Percentiles rank a stretch among this genome's conserved stretches.
phyloP scores from a whole-genome alignment of 2,888 invertebrate species.

The Anorthoa munda region DNA sequence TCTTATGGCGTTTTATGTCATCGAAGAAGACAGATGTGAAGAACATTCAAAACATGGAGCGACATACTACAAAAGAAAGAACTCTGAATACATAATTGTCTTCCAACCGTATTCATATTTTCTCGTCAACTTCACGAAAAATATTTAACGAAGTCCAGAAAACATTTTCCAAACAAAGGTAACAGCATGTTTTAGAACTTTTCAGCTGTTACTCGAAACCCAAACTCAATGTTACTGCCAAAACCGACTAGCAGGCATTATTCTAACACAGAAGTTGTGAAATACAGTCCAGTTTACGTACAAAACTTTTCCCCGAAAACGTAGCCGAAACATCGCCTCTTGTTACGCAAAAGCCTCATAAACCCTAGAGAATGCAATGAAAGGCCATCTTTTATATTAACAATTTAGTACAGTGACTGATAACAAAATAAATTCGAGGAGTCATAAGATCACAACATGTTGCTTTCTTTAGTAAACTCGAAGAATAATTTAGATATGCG shows the following conservation, averaged over 20 bases:
- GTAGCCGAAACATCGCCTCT: not conserved
- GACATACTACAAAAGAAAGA: not conserved
- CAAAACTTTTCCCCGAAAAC: not conserved
- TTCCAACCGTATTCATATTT: conserved; percentile 19
- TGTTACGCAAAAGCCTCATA: conserved; percentile 13
- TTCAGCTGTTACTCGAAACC: not conserved
- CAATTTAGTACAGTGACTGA: conserved; percentile 21
- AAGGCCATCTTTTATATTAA: conserved; percentile 15
- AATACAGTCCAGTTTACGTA: not conserved
- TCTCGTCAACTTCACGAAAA: not conserved
- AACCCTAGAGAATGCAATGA: conserved; percentile 13
- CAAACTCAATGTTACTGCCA: not conserved
- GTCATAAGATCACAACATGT: conserved; percentile 8
- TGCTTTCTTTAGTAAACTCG: not conserved
- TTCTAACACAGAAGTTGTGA: not conserved
- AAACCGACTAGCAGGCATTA: not conserved
- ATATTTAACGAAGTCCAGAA: not conserved
- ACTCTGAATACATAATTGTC: not conserved
- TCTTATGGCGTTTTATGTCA: not conserved
- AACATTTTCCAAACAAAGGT: not conserved
- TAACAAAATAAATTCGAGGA: conserved; percentile 2
- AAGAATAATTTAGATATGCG: not conserved
- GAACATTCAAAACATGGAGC: conserved; percentile 8
- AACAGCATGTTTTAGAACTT: not conserved
- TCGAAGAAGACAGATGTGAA: not conserved